These are phyloP conservation scores for Mesoligia furuncula DNA, from an alignment of 2,888 invertebrate species.

Conservation along the genomic window DNA sequence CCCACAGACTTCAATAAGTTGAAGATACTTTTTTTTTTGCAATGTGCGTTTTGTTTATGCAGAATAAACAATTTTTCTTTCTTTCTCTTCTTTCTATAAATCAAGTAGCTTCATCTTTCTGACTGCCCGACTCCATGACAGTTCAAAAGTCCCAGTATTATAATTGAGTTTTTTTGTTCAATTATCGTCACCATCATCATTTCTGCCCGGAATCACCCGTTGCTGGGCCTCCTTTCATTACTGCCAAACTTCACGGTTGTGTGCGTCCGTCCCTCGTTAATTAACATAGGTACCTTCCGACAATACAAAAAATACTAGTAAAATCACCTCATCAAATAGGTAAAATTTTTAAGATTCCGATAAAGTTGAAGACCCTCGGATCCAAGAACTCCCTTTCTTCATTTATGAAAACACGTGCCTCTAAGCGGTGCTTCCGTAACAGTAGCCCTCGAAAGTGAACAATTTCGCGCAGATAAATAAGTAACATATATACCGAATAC, in stretches of 20 bases:
- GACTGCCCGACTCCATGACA: no score
- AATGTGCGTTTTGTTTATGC: no score
- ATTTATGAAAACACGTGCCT: slow-evolving; percentile 15
- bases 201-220: background rate
- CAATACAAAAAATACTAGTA: background rate
- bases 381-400: background rate
- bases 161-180: background rate
- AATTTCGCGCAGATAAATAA: slow-evolving; percentile 30
- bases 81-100: no score
- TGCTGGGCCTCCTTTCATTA: background rate
- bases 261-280: background rate
- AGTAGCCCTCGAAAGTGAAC: slow-evolving; percentile 17
- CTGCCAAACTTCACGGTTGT: slow-evolving; percentile 8
- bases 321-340: background rate
- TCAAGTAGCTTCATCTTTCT: no score
- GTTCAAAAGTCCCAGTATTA: background rate
- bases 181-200: background rate
- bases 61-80: no score
- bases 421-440: background rate
- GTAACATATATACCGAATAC: slow-evolving; percentile 28
- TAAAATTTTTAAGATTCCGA: background rate
- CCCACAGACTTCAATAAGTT: no score
- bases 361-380: background rate
- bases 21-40: no score
- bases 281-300: background rate